These are phyloP conservation scores for Prorops nasuta DNA, from an alignment of 1,140 invertebrate species.

Conservation along the genomic window DNA sequence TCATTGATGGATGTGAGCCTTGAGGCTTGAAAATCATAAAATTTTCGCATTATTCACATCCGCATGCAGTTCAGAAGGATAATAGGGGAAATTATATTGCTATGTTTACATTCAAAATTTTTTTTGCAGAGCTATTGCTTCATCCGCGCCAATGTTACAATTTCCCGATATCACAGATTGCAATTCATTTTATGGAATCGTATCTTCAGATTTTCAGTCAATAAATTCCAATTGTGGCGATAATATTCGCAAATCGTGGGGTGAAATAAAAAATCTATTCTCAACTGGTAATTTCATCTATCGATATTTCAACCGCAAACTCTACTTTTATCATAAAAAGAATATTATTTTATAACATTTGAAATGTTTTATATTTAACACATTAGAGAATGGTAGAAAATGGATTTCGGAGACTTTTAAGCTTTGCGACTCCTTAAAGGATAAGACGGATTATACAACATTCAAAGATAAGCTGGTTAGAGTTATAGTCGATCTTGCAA, in stretches of 20 bases:
- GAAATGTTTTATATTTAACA: no score
- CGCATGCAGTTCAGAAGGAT: no score
- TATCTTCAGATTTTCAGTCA: constrained; percentile 74
- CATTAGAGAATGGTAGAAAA: constrained; percentile 64
- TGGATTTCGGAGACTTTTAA: constrained; percentile 73
- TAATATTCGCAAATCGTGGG: constrained; percentile 80
- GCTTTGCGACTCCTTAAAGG: constrained; percentile 69
- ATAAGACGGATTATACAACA: constrained; percentile 54
- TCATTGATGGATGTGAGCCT: no score
- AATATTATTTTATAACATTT: no score
- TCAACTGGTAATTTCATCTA: constrained; percentile 60
- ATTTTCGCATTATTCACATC: no score
- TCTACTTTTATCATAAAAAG: no score
- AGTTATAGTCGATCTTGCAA: constrained; percentile 78
- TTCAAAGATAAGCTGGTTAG: constrained; percentile 66
- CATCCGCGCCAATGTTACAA: constrained; percentile 92
- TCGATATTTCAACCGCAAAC: no score
- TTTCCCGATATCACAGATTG: constrained; percentile 82
- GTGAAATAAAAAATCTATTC: constrained; percentile 63
- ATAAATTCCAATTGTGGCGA: constrained; percentile 65
- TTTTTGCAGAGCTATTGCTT: constrained; percentile 82
- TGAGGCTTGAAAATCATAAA: no score
- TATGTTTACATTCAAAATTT: no score
- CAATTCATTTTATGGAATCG: constrained; percentile 73
- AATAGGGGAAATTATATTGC: no score